These are phyloP conservation scores for Panthera leo DNA, from an alignment of 2,113 vertebrate species.

Conservation along the genomic window DNA sequence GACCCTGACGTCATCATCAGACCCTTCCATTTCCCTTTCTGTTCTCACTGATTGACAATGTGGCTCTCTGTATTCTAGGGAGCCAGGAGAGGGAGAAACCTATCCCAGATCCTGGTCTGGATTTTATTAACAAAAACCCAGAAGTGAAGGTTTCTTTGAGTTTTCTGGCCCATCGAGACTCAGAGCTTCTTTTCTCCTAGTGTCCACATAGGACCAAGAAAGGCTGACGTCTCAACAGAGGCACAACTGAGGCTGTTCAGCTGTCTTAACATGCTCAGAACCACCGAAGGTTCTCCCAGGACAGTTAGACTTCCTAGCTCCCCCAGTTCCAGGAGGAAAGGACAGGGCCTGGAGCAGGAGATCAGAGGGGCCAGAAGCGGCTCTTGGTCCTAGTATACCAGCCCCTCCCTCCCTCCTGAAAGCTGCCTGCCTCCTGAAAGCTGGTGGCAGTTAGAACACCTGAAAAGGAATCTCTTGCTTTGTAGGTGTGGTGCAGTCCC, in stretches of 20 bases:
- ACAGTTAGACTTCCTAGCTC: neutral
- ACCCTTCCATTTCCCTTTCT: neutral
- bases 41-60: neutral
- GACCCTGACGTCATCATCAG: neutral
- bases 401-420: neutral
- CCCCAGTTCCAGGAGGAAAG: neutral
- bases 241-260: neutral
- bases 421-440: neutral
- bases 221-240: neutral
- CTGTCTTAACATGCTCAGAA: neutral
- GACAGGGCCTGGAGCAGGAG: neutral
- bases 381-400: neutral
- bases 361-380: neutral
- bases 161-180: neutral
- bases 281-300: neutral
- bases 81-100: neutral
- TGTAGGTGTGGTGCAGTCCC: neutral
- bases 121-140: neutral
- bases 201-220: neutral
- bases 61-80: neutral
- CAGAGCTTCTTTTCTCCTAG: neutral
- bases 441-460: neutral
- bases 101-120: neutral
- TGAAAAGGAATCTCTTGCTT: neutral
- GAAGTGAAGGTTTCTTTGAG: neutral